A percentile compares a stretch with the other conserved stretches of the same genome.
phyloP scores from a whole-genome alignment of 2,113 vertebrate species.

The Sphaerodactylus townsendi region DNA sequence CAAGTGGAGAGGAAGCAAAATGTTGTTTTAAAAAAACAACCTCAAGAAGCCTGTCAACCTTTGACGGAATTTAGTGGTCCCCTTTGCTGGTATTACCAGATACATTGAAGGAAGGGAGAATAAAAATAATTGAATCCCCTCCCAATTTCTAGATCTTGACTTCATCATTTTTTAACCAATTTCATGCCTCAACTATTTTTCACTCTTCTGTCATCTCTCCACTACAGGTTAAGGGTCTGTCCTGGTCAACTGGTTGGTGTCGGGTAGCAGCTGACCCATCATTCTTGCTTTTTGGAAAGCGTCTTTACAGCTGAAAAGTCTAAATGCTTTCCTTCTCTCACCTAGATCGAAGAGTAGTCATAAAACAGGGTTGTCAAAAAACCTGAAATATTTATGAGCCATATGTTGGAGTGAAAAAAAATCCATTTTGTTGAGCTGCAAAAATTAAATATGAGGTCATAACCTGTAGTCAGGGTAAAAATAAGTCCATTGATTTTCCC shows the following conservation, averaged over 20 bases:
- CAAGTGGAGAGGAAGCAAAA: constrained; percentile 40
- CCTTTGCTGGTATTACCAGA: constrained; percentile 56
- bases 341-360: constrained; percentile 30
- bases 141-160: constrained; percentile 45
- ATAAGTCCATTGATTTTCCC: constrained; percentile 56
- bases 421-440: constrained; percentile 33
- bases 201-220: constrained; percentile 54
- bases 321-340: constrained; percentile 30
- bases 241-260: constrained; percentile 21
- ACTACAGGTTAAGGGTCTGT: constrained; percentile 46
- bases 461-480: constrained; percentile 55
- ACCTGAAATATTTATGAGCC: constrained; percentile 21
- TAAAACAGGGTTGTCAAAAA: constrained; percentile 35
- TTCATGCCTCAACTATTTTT: constrained; percentile 70
- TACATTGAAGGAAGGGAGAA: constrained; percentile 58
- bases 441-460: constrained; percentile 58
- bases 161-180: constrained; percentile 77
- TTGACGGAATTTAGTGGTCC: constrained; percentile 47
- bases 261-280: neutral
- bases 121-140: neutral
- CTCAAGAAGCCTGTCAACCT: constrained; percentile 49
- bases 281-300: neutral
- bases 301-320: neutral
- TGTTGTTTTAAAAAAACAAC: constrained; percentile 36
- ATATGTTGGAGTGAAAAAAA: constrained; percentile 21